phyloP scores from a whole-genome alignment of 2,888 invertebrate genomes.

The Andrena haemorrhoa region DNA sequence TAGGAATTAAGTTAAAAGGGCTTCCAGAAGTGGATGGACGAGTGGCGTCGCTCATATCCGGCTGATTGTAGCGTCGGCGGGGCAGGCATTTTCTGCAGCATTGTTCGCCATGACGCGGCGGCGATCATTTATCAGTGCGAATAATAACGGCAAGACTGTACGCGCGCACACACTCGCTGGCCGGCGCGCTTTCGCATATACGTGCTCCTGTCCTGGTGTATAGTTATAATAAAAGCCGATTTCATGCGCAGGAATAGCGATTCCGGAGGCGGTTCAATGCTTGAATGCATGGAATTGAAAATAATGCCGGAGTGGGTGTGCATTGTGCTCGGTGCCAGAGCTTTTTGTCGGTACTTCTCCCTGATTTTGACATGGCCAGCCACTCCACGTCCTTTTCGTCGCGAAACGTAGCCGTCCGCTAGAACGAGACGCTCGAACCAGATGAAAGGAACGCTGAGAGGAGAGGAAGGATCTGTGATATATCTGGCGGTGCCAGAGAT shows the following conservation, averaged over 20 bases:
- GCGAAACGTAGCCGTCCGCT: constrained; percentile 30
- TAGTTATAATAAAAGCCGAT: constrained; percentile 65
- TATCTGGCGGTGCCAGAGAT: constrained; percentile 2
- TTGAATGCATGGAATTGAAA: constrained; percentile 73
- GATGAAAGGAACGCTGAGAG: constrained; percentile 34
- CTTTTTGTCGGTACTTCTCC: constrained; percentile 63
- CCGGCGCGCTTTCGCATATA: constrained; percentile 16
- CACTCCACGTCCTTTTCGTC: constrained; percentile 52
- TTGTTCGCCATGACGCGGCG: constrained; percentile 72
- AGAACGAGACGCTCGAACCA: constrained; percentile 17
- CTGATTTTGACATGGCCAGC: constrained; percentile 56
- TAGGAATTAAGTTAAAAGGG: constrained; percentile 47
- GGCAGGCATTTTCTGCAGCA: constrained; percentile 56
- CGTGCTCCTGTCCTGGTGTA: constrained; percentile 14
- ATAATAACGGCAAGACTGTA: constrained; percentile 73
- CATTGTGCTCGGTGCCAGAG: constrained; percentile 56
- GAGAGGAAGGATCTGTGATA: constrained; percentile 23
- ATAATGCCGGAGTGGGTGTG: constrained; percentile 68
- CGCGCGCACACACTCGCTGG: constrained; percentile 31
- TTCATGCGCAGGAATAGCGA: constrained; percentile 60
- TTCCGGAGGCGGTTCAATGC: constrained; percentile 64
- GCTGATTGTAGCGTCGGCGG: constrained; percentile 69
- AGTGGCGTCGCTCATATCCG: constrained; percentile 68
- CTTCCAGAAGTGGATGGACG: constrained; percentile 37
- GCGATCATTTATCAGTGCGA: constrained; percentile 78